Percentiles rank a stretch among this genome's conserved stretches.
Evolutionary conservation across 2,113 vertebrate species (phyloP).

Genomic region (Ivindomyrus marchei): DNA sequence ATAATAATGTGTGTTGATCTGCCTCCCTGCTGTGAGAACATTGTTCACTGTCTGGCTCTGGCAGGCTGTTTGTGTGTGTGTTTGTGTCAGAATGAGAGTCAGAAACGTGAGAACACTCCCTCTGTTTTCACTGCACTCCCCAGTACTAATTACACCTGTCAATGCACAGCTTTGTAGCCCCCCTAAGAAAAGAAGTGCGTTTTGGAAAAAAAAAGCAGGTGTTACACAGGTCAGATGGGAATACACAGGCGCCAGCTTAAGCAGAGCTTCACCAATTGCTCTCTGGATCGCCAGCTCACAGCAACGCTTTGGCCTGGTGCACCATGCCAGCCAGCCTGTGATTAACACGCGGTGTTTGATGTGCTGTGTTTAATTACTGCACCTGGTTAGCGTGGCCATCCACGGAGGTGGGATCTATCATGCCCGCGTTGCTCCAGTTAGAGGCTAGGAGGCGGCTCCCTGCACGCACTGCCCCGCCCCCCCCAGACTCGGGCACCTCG

Average conservation of each 20-base stretch:
- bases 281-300: slow-evolving; percentile 50
- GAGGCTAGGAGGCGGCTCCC: neutral
- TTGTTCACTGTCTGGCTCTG: neutral
- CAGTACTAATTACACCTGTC: neutral
- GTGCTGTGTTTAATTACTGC: slow-evolving; percentile 52
- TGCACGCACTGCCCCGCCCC: neutral
- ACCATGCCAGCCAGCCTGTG: slow-evolving; percentile 40
- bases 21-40: neutral
- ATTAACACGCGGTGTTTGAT: slow-evolving; percentile 35
- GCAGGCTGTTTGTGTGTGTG: neutral
- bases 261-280: slow-evolving; percentile 1
- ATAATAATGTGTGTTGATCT: neutral
- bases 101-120: neutral
- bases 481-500: neutral
- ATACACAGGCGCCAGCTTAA: slow-evolving; percentile 3
- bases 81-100: neutral
- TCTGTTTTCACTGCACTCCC: too few species aligned
- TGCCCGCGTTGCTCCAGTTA: neutral
- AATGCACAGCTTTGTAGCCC: neutral
- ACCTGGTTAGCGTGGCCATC: slow-evolving; percentile 41
- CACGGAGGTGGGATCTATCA: slow-evolving; percentile 19
- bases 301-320: slow-evolving; percentile 52
- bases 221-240: neutral
- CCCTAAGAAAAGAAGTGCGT: neutral
- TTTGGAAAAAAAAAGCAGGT: neutral